A percentile compares a stretch with the other conserved stretches of the same genome.
Conservation (phyloP, 2,797 vertebrate genomes). For the Scomberomorus guttatus region DNA sequence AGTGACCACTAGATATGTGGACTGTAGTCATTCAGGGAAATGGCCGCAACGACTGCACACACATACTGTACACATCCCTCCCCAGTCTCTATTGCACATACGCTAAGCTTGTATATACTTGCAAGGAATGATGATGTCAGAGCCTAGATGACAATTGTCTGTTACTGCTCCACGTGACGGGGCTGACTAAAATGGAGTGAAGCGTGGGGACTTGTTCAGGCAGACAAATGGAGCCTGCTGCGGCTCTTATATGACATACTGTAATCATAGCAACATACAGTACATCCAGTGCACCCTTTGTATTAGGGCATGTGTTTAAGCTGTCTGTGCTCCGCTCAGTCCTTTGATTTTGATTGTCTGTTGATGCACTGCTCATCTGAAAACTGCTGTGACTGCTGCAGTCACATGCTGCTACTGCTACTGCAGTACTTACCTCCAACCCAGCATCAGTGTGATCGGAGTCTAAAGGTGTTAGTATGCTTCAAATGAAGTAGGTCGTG, state of each 20-base stretch:
- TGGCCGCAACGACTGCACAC: not conserved
- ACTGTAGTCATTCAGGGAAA: constrained; percentile 23
- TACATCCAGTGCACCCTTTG: not conserved
- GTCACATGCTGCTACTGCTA: not conserved
- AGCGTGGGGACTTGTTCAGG: constrained; percentile 27
- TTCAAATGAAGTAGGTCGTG: not conserved
- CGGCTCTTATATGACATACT: constrained; percentile 6
- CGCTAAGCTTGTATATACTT: constrained; percentile 28
- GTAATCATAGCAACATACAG: not conserved
- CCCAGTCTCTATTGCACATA: too few relatives aligned
- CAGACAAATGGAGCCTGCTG: constrained; percentile 12
- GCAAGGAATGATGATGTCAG: constrained; percentile 5
- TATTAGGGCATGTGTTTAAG: not conserved
- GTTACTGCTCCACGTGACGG: constrained; percentile 10
- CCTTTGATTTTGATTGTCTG: not conserved
- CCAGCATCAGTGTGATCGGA: not conserved
- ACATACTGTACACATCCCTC: too few relatives aligned
- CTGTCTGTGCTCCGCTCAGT: not conserved
- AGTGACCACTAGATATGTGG: not conserved
- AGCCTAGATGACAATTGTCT: too few relatives aligned
- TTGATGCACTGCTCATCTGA: not conserved
- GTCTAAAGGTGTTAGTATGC: not conserved
- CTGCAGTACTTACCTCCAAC: not conserved
- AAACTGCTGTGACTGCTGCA: not conserved
- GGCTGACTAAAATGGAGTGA: constrained; percentile 4